Conservation (phyloP, 2,888 invertebrate genomes). For the Ophioninae sp. region DNA sequence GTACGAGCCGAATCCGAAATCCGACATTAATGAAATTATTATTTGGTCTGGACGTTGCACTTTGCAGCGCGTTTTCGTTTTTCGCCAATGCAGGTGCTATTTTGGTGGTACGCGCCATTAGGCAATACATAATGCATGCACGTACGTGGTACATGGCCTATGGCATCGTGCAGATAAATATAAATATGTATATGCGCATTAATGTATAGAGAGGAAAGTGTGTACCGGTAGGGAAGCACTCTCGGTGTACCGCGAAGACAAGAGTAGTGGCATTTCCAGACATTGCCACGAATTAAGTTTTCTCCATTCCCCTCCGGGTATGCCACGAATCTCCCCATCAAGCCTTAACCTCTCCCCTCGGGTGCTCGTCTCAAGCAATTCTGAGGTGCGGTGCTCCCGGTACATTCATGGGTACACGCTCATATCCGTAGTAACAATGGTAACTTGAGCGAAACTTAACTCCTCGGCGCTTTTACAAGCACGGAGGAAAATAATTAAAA, state of each 20-base stretch:
- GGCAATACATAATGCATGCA: constrained; percentile 6
- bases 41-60: not conserved
- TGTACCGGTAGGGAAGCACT: constrained; percentile 36
- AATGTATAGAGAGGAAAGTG: constrained; percentile 17
- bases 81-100: not conserved
- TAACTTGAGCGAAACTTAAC: constrained; percentile 56
- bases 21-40: not conserved
- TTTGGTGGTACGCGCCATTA: constrained; percentile 19
- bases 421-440: constrained; percentile 61
- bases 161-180: constrained; percentile 31
- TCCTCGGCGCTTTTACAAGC: constrained; percentile 64
- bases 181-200: constrained; percentile 24
- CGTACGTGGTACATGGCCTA: not conserved
- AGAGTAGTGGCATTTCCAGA: constrained; percentile 53
- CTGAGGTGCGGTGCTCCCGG: constrained; percentile 34
- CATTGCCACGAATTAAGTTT: constrained; percentile 63
- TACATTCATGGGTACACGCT: constrained; percentile 57
- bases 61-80: not conserved
- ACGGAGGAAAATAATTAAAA: constrained; percentile 68
- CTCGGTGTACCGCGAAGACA: constrained; percentile 59
- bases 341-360: constrained; percentile 9
- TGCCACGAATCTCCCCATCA: constrained; percentile 25
- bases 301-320: constrained; percentile 30
- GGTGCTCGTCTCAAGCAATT: constrained; percentile 24
- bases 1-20: not conserved